phyloP scores from a whole-genome alignment of 2,888 invertebrate genomes.

The Acanthosepion esculentum region DNA sequence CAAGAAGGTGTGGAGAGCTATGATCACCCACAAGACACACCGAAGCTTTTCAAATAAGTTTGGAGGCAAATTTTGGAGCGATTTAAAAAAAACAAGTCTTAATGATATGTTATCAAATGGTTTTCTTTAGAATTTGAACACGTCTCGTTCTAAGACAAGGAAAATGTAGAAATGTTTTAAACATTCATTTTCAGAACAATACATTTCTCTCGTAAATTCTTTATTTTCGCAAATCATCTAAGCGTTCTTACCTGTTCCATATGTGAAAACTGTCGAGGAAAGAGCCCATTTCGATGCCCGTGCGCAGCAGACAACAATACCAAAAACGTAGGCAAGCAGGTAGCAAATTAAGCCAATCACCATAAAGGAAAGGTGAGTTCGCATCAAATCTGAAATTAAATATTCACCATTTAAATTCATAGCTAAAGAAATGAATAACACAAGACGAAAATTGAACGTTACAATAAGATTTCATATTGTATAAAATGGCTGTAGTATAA shows the following conservation, averaged over 20 bases:
- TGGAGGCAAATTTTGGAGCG: too few species aligned
- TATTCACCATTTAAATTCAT: not conserved
- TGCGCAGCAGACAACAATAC: conserved; percentile 97
- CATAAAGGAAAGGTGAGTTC: conserved; percentile 94
- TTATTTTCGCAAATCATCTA: not conserved
- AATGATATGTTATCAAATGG: too few species aligned
- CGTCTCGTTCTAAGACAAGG: too few species aligned
- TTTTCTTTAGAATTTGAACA: too few species aligned
- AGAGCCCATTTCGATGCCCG: conserved; percentile 76
- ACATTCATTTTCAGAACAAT: too few species aligned
- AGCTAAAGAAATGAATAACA: not conserved
- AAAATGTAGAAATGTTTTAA: too few species aligned
- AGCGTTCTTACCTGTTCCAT: conserved; percentile 60
- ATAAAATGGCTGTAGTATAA: too few species aligned
- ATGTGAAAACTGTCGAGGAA: conserved; percentile 65
- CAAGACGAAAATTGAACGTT: not conserved
- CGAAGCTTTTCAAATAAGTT: too few species aligned
- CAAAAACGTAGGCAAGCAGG: conserved; percentile 95
- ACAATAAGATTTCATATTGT: too few species aligned
- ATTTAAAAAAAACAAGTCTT: too few species aligned
- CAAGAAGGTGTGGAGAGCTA: too few species aligned
- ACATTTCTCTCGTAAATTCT: not conserved
- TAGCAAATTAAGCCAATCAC: conserved; percentile 92
- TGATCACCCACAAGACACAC: too few species aligned
- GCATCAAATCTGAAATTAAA: conserved; percentile 83